Percentiles rank a stretch among this genome's conserved stretches.
Evolutionary conservation across 2,797 vertebrate genomes (phyloP).

Genomic region (Protosalanx chinensis): DNA sequence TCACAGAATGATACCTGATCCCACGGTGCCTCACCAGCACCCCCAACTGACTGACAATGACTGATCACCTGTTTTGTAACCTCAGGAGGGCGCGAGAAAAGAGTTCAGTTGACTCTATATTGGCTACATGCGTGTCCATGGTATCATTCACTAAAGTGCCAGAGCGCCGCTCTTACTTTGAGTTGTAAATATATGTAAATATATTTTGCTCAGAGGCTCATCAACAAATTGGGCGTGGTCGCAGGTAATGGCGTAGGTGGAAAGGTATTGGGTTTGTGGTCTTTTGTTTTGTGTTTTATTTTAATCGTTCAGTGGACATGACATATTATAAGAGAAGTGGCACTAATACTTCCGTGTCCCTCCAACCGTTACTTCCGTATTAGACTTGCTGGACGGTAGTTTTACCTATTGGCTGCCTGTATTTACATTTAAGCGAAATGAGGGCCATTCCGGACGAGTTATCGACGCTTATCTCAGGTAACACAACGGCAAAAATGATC

Average conservation of each 20-base stretch:
- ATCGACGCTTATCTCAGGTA: constrained; percentile 73
- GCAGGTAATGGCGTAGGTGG: not conserved
- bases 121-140: too few relatives aligned
- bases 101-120: not conserved
- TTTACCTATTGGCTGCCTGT: not conserved
- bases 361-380: constrained; percentile 52
- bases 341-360: constrained; percentile 64
- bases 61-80: not conserved
- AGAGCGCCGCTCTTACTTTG: not conserved
- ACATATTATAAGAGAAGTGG: constrained; percentile 11
- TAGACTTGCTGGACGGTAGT: constrained; percentile 9
- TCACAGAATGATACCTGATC: constrained; percentile 10
- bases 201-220: not conserved
- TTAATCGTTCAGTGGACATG: constrained; percentile 8
- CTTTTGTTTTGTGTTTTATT: not conserved
- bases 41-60: constrained; percentile 7
- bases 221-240: not conserved
- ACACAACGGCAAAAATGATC: not conserved
- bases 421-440: constrained; percentile 50
- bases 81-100: not conserved
- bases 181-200: not conserved
- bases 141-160: not conserved
- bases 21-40: not conserved
- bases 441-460: constrained; percentile 70
- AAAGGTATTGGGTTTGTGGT: not conserved